Evolutionary conservation across 2,797 vertebrate genomes (phyloP).

Genomic region (Heliangelus exortis): DNA sequence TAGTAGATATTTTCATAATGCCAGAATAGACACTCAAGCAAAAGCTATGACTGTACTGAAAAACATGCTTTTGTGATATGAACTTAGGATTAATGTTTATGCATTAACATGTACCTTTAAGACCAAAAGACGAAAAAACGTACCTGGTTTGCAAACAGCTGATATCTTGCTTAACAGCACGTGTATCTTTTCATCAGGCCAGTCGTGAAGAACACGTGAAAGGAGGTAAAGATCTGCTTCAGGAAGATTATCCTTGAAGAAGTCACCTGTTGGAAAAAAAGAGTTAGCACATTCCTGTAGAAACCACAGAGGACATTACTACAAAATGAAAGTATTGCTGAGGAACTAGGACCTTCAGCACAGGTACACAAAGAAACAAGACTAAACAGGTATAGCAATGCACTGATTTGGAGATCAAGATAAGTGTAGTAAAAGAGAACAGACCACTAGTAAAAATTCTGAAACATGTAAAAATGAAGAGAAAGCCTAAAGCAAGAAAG

Average conservation of each 20-base stretch:
- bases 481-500: background rate
- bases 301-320: background rate
- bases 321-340: background rate
- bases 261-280: constrained; percentile 83
- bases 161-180: constrained; percentile 83
- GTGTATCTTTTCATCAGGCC: constrained; percentile 82
- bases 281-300: background rate
- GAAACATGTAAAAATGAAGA: background rate
- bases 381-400: background rate
- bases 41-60: background rate
- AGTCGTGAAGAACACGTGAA: constrained; percentile 85
- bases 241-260: constrained; percentile 86
- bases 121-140: background rate
- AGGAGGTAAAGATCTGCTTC: constrained; percentile 90
- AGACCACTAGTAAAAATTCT: background rate
- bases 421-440: background rate
- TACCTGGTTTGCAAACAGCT: constrained; percentile 84
- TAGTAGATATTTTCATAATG: background rate
- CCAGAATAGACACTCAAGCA: background rate
- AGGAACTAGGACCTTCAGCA: background rate
- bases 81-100: background rate
- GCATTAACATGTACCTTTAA: background rate
- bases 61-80: background rate
- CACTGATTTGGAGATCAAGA: background rate
- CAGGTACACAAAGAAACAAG: background rate